These are phyloP conservation scores for Chloroceryle amazona DNA, from an alignment of 2,797 vertebrate species.

Conservation along the genomic window DNA sequence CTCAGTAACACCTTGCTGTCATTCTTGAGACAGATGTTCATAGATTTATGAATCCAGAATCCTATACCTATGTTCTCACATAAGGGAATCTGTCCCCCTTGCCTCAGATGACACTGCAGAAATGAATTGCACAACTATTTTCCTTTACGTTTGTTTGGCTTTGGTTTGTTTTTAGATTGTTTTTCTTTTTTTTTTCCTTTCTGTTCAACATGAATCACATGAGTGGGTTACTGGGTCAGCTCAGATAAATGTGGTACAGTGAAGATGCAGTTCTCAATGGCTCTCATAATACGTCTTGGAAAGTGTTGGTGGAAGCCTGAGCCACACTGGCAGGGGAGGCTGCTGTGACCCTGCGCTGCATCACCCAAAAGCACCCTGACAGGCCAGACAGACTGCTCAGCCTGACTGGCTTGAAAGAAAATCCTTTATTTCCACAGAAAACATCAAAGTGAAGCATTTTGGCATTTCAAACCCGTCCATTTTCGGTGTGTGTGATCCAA, in stretches of 20 bases:
- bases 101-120: neutral
- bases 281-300: neutral
- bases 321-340: neutral
- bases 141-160: too few species aligned
- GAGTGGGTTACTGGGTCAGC: neutral
- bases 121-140: neutral
- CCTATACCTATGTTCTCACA: neutral
- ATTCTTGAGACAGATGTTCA: neutral
- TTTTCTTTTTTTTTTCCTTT: accelerated
- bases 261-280: neutral
- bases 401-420: neutral
- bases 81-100: neutral
- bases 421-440: neutral
- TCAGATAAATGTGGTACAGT: neutral
- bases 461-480: neutral
- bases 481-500: neutral
- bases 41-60: neutral
- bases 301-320: neutral
- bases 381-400: neutral
- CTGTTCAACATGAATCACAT: neutral
- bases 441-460: neutral
- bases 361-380: neutral
- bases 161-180: too few species aligned
- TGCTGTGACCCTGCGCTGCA: neutral
- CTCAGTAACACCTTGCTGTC: neutral